A percentile compares a stretch with the other conserved stretches of the same genome.
Evolutionary conservation across 64 coral and sea anemone genomes (phyloP).

Genomic region (Astreopora myriophthalma): DNA sequence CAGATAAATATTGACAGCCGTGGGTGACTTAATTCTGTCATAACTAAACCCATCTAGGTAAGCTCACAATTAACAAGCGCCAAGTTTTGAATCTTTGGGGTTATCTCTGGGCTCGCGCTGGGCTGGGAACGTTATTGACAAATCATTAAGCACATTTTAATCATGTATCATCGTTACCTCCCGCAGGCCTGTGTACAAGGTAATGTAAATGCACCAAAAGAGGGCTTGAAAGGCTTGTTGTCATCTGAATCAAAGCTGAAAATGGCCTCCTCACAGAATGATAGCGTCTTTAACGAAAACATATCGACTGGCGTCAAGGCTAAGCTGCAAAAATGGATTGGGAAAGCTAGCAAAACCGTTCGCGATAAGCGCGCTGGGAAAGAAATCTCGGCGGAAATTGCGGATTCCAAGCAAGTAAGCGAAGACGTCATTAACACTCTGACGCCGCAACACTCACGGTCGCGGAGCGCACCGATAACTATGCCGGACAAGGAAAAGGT

Average conservation of each 20-base stretch:
- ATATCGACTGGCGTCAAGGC: slow-evolving; percentile 9
- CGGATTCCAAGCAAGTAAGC: not conserved
- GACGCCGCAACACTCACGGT: not conserved
- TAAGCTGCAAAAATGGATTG: slow-evolving; percentile 52
- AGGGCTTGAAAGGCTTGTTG: slow-evolving; percentile 2
- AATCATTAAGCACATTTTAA: slow-evolving; percentile 43
- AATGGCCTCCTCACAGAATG: slow-evolving; percentile 1
- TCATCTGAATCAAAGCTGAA: not conserved
- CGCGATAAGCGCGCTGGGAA: not conserved
- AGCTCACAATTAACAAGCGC: not conserved
- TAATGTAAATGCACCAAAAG: not conserved
- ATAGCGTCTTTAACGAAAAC: not conserved
- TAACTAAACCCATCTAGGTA: not conserved
- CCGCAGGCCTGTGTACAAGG: slow-evolving; percentile 25
- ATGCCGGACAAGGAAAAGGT: not conserved
- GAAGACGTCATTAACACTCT: not conserved
- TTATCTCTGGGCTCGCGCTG: not conserved
- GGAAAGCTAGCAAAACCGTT: slow-evolving; percentile 8
- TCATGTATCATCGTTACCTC: slow-evolving; percentile 12
- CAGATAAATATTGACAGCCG: slow-evolving; percentile 27
- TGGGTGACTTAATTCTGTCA: not conserved
- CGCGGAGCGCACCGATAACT: not conserved
- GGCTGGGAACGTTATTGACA: slow-evolving; percentile 33
- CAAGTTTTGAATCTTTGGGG: not conserved
- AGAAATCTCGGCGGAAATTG: slow-evolving; percentile 33